phyloP scores from a whole-genome alignment of 2,888 invertebrate genomes.

The Mesochorus sp. region DNA sequence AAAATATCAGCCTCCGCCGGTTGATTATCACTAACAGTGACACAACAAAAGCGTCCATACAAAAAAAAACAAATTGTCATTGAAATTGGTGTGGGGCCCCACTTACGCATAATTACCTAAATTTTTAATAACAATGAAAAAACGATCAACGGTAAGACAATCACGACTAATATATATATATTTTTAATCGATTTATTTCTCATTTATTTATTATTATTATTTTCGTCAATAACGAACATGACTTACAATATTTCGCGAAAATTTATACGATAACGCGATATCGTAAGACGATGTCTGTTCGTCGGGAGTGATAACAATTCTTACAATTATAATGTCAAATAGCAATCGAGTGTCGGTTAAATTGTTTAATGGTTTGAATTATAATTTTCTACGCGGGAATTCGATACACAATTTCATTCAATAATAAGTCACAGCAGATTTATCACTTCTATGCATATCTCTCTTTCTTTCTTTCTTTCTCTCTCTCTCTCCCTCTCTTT shows the following conservation, averaged over 20 bases:
- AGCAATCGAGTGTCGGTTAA: constrained; percentile 45
- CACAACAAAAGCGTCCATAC: too few relatives aligned
- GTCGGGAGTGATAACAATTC: constrained; percentile 47
- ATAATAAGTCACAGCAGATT: constrained; percentile 62
- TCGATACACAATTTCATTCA: constrained; percentile 44
- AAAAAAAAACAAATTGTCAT: too few relatives aligned
- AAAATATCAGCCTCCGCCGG: too few relatives aligned
- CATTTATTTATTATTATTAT: background rate
- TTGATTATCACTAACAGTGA: too few relatives aligned
- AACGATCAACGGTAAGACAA: constrained; percentile 36
- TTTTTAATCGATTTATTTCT: constrained; percentile 13
- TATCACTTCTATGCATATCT: constrained; percentile 59
- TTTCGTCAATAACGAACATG: constrained; percentile 11
- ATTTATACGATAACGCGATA: constrained; percentile 15
- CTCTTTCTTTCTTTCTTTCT: constrained; percentile 14
- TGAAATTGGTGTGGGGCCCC: too few relatives aligned
- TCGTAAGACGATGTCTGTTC: constrained; percentile 28
- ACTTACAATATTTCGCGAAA: constrained; percentile 22
- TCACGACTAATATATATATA: too few relatives aligned
- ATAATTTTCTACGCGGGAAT: constrained; percentile 43
- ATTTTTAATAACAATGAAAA: constrained; percentile 47
- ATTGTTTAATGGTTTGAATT: constrained; percentile 54
- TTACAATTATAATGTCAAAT: constrained; percentile 58
- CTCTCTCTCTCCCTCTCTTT: background rate
- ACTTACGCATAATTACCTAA: too few relatives aligned